Evolutionary conservation across 1,140 invertebrate genomes (phyloP), one percentile per base, ranked within the genome.

Genomic region (Pachyrhynchus sulphureomaculatus): DNA sequence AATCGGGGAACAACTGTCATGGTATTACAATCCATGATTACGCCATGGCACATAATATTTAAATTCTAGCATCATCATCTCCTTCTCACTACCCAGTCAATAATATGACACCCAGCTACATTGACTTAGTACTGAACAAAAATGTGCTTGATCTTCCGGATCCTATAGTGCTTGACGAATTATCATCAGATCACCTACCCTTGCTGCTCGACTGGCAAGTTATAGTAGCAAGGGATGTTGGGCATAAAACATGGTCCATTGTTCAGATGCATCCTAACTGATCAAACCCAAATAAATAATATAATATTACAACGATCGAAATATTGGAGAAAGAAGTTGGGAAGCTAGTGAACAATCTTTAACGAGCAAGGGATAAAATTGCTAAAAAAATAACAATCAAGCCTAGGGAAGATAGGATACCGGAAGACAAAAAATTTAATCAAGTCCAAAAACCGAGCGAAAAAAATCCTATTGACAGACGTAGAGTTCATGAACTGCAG

Each of bases 71-170:
- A 4, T 5, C 48, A 3, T 10, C 4, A 5, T 4, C 12, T 20
- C 48, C 48, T 13, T 21, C 48, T 8, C 48, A 52, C 48, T 52
- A 26, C 33, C 48, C 48, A 8, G n/a, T n/a, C n/a, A n/a, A n/a
- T n/a, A n/a, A n/a, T n/a, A n/a, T n/a, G n/a, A n/a, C n/a, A n/a
- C n/a, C 48, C 5, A 36, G 29, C 12, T 26, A 6, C 8, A 52
- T 52, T 12, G 48, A 52, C 17, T 12, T 52, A 12, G 33, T 3
- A n/a, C n/a, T 52, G 20, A 52, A 36, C 33, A 52, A 15, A 36
- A 33, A 18, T 12, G 8, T 49, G 3, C 26, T 9, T 5, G n/a
- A 32, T 15, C 24, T 49, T 4, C 5, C 21, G n/a, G 20, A 49
- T 39, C n/a, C n/a, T 4, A 10, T 13, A 17, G 37, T 39, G 6